phyloP scores from a whole-genome alignment of 2,888 invertebrate genomes.

The Eupeodes luniger region DNA sequence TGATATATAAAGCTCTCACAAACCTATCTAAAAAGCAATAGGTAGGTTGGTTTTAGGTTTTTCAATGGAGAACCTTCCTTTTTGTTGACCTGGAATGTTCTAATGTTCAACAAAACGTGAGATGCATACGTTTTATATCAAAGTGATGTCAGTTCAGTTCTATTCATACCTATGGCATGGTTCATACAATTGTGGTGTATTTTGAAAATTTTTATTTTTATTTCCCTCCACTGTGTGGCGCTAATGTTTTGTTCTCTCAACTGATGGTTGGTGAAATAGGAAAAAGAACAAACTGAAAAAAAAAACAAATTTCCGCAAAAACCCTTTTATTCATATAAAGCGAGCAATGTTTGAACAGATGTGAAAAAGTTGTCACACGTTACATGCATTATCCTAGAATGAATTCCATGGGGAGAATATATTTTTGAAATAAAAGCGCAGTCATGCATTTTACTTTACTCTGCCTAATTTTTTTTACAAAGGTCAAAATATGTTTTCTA shows the following conservation, averaged over 20 bases:
- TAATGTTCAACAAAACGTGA: conserved; percentile 65
- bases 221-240: conserved; percentile 27
- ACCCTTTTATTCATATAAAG: background rate
- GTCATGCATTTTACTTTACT: background rate
- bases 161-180: background rate
- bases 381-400: background rate
- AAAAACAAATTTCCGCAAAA: conserved; percentile 37
- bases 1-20: conserved; percentile 24
- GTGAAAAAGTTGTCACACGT: conserved; percentile 50
- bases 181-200: conserved; percentile 49
- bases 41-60: conserved; percentile 41
- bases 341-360: conserved; percentile 68
- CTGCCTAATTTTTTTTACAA: conserved; percentile 6
- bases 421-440: conserved; percentile 20
- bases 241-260: conserved; percentile 47
- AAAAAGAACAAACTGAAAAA: conserved; percentile 3
- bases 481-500: background rate
- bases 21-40: background rate
- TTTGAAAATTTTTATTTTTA: conserved; percentile 40
- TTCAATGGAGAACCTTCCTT: conserved; percentile 48
- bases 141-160: background rate
- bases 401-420: conserved; percentile 1
- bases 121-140: conserved; percentile 41
- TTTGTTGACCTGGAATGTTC: conserved; percentile 66
- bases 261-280: background rate